phyloP scores from a whole-genome alignment of 2,113 vertebrate genomes.

The Miniopterus natalensis region DNA sequence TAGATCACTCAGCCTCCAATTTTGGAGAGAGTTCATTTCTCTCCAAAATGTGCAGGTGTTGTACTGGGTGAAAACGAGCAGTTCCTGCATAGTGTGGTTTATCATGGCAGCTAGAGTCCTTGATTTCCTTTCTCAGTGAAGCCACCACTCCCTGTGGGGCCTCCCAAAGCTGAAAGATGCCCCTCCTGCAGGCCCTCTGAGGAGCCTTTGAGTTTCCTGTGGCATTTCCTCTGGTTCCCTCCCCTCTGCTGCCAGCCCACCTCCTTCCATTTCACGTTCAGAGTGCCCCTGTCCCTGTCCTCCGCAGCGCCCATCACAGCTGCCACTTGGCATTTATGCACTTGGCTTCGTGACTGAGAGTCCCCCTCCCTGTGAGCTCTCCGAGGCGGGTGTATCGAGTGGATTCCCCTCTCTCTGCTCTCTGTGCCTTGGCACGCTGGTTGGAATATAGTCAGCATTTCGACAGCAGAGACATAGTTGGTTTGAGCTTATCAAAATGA shows the following conservation, averaged over 20 bases:
- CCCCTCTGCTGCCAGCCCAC: neutral
- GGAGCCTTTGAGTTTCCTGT: neutral
- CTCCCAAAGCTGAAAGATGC: neutral
- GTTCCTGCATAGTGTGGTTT: accelerated
- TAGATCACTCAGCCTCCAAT: neutral
- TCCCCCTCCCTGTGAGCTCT: neutral
- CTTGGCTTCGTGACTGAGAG: neutral
- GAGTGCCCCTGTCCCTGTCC: accelerated
- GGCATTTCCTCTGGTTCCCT: neutral
- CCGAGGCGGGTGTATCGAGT: accelerated
- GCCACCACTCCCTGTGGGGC: neutral
- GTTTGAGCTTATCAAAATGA: neutral
- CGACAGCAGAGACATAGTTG: neutral
- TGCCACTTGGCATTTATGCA: accelerated
- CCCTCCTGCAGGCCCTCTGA: neutral
- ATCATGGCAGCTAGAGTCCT: neutral
- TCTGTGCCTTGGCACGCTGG: neutral
- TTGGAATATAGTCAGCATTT: neutral
- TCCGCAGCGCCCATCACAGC: neutral
- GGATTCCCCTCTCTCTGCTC: neutral
- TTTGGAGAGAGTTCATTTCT: neutral
- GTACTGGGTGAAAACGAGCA: neutral
- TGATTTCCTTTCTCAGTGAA: neutral
- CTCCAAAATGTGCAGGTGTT: accelerated
- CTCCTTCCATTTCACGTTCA: accelerated